These are phyloP conservation scores for Drosophila mettleri DNA, from an alignment of 2,888 invertebrate species.

Conservation along the genomic window DNA sequence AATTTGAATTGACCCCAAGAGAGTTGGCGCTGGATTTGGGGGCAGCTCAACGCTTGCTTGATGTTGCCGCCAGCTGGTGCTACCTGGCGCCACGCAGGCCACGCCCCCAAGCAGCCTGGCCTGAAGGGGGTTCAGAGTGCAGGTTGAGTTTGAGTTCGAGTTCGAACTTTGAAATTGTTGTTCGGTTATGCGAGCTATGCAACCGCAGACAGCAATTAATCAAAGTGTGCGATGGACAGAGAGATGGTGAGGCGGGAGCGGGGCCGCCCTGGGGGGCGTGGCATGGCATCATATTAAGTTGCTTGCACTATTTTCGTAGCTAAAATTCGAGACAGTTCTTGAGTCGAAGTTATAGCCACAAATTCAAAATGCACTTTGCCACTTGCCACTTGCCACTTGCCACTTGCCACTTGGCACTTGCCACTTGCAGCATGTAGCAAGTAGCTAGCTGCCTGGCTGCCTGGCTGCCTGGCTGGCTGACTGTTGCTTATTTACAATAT, in stretches of 20 bases:
- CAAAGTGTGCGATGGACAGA: constrained; percentile 31
- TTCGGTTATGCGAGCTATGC: constrained; percentile 32
- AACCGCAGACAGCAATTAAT: constrained; percentile 62
- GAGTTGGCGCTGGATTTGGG: background rate
- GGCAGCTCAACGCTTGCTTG: constrained; percentile 8
- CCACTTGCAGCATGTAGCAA: constrained; percentile 8
- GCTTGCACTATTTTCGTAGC: constrained; percentile 14
- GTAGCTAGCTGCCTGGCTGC: background rate
- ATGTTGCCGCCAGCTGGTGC: constrained; percentile 29
- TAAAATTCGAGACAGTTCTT: constrained; percentile 23
- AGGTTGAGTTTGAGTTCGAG: constrained; percentile 9
- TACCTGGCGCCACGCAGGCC: constrained; percentile 17
- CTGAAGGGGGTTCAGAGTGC: constrained; percentile 9
- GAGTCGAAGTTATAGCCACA: constrained; percentile 29
- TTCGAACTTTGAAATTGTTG: constrained; percentile 36
- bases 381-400: constrained; percentile 22
- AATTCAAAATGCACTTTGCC: constrained; percentile 47
- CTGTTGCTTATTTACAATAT: constrained; percentile 50
- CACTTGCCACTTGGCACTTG: constrained; percentile 33
- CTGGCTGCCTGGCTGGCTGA: constrained; percentile 13
- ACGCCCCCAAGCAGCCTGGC: background rate
- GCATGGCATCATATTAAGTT: constrained; percentile 11
- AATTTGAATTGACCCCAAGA: constrained; percentile 5
- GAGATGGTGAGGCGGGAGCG: background rate
- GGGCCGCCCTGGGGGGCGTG: background rate